Evolutionary conservation across 2,888 invertebrate genomes (phyloP).

Genomic region (Alsophila aescularia): DNA sequence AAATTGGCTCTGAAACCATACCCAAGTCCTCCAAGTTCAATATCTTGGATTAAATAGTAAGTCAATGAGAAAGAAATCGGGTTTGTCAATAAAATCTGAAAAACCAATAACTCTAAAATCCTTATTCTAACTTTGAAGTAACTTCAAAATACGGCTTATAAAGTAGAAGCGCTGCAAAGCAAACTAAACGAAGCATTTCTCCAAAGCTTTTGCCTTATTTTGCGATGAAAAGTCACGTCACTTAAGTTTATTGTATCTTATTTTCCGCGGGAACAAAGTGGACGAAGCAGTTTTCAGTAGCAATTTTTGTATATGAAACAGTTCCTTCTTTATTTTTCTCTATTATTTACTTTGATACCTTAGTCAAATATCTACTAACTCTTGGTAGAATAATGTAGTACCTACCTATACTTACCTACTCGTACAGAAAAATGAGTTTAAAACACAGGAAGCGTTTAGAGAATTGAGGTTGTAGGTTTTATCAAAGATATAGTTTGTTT

Average conservation of each 20-base stretch:
- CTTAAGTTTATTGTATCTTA: conserved; percentile 28
- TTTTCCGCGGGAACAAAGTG: conserved; percentile 21
- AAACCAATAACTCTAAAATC: not conserved
- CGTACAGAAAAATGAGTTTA: no score
- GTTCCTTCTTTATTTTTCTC: not conserved
- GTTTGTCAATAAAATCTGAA: no score
- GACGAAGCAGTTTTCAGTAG: conserved; percentile 12
- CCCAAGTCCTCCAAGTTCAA: no score
- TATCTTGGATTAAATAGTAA: no score
- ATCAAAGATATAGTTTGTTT: no score
- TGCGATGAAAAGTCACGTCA: conserved; percentile 27
- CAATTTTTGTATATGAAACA: conserved; percentile 15
- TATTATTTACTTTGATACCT: not conserved
- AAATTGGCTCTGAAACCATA: no score
- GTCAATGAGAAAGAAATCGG: no score
- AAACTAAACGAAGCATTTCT: conserved; percentile 22
- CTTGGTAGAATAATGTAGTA: no score
- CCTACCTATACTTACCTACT: no score
- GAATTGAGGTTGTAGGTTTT: no score
- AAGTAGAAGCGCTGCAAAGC: conserved; percentile 6
- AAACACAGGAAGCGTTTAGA: no score
- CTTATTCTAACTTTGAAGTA: not conserved
- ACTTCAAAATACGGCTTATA: conserved; percentile 3
- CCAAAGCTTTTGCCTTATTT: conserved; percentile 19
- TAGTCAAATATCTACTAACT: not conserved